Conservation (phyloP, 2,888 invertebrate species). For the Amphiduros pacificus region DNA sequence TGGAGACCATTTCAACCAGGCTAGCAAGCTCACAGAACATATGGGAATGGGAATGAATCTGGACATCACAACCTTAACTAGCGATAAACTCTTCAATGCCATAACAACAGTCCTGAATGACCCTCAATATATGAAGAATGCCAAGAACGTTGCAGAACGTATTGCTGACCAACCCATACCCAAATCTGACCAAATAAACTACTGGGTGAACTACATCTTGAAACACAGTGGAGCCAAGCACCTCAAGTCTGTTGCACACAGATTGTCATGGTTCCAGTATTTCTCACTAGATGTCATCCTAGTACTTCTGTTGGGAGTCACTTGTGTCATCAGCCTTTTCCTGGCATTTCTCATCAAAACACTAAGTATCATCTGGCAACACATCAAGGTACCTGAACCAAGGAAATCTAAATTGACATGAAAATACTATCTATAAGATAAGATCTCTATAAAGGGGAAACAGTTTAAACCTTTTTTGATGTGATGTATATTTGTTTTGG, state of each 20-base stretch:
- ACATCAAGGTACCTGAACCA: no score
- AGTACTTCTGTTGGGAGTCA: no score
- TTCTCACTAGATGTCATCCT: constrained; percentile 23
- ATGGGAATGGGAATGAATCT: constrained; percentile 47
- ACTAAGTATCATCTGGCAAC: no score
- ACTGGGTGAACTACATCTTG: constrained; percentile 28
- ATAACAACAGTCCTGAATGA: constrained; percentile 14
- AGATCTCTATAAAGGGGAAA: no score
- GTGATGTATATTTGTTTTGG: no score
- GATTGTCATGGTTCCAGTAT: constrained; percentile 26
- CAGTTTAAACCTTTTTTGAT: no score
- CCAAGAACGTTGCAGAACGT: constrained; percentile 11
- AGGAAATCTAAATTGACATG: no score
- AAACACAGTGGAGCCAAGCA: constrained; percentile 25
- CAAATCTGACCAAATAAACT: constrained; percentile 12
- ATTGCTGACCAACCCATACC: constrained; percentile 25
- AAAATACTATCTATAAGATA: no score
- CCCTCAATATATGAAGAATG: constrained; percentile 17
- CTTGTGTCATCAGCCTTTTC: no score
- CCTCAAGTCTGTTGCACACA: constrained; percentile 19
- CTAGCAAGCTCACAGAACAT: constrained; percentile 34
- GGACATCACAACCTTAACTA: constrained; percentile 18
- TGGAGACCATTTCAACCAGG: constrained; percentile 54
- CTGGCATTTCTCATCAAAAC: no score
- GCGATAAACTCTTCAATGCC: constrained; percentile 12